Base-by-base conservation (phyloP, 2,113 vertebrate species). In the Chaetura pelagica region DNA sequence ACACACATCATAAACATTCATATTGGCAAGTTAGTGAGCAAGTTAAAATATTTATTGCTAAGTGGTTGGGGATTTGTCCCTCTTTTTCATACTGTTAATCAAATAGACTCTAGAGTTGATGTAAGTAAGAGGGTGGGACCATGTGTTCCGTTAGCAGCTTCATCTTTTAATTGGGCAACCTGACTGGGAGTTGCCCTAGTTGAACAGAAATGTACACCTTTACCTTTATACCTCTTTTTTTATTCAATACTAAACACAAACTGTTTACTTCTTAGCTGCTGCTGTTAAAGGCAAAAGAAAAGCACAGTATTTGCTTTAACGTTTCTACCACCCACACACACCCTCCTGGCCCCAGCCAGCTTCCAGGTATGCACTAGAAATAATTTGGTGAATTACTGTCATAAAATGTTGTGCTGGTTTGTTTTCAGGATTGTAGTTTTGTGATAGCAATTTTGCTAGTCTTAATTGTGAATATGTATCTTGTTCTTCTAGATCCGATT, bases 401-500 rank as follows among this genome's bases (percentile, higher is more conserved):
- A 22, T 72, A 73, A 83, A 76, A 72, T 30, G 4, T 64, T 76
- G 8, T 64, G 6, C 9, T 78, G 10, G 49, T 72, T 40, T 86
- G 32, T 1, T 64, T 48, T 35, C 1, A 22, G 10, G 9, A 49
- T 76, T 52, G n/a, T 76, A 27, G 16, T 49, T 75, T 71, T 68
- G 10, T 0, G 3, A 7, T 35, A 22, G 13, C 27, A 46, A 1
- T 71, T 91, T 81, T 63, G 22, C 27, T 73, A 49, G 13, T 67
- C 42, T 88, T 21, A 11, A 5, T 23, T 84, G 55, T 38, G 3
- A 51, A 20, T 90, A 11, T 79, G 0, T 71, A 5, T 83, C 27
- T 90, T 93, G 29, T 90, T 87, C 32, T 89, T 94, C 21, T 91
- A 99, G 99, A 75, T 99, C 80, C 98, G 96, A 32, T 99, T 99